Evolutionary conservation across 2,797 vertebrate species (phyloP), one percentile per base, ranked within the genome.

Genomic region (Darevskia nairensis): DNA sequence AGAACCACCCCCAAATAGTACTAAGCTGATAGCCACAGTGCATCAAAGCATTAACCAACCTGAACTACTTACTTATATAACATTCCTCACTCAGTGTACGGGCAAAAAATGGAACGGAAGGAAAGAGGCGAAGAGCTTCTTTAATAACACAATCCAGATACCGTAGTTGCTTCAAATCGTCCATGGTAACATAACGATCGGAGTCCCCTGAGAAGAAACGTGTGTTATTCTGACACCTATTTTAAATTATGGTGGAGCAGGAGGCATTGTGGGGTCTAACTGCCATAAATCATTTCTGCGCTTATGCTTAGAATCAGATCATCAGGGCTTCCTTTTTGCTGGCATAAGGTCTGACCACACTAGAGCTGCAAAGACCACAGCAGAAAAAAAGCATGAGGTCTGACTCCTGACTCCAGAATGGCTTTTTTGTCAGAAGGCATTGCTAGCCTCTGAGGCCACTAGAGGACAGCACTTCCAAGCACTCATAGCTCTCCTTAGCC

Each of bases 121-220:
- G 99, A 80, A 97, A 99, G 82, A 99, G 89, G 3, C 98, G 97
- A 92, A 99, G 97, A 8, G 97, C 93, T 96, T 99, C 99, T 94
- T 99, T 99, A 91, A 99, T 96, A 91, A 98, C 98, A 93, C 98
- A 98, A 23, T 98, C 99, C 93, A 99, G 96, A 88, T 99, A 99
- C 27, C 92, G 97, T 21, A 99, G 97, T 89, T 98, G 97, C 96
- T 98, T 99, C 94, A 99, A 94, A 93, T 99, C 98, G 0, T 99
- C 98, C 2, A 69, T 93, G 81, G 95, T 98, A n/a, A 96, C 88
- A 7, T 96, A 95, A 61, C 95, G 95, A n/a, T 98, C 95, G 21
- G 97, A 98, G 21, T 95, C 86, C 85, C 97, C 99, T 99, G 93
- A 81, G 69, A 27, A 94, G 83, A 94, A 3, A 32, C 29, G 27